Evolutionary conservation across 2,888 invertebrate species (phyloP), one percentile per base, ranked within the genome.

Genomic region (Criorhina ranunculi): DNA sequence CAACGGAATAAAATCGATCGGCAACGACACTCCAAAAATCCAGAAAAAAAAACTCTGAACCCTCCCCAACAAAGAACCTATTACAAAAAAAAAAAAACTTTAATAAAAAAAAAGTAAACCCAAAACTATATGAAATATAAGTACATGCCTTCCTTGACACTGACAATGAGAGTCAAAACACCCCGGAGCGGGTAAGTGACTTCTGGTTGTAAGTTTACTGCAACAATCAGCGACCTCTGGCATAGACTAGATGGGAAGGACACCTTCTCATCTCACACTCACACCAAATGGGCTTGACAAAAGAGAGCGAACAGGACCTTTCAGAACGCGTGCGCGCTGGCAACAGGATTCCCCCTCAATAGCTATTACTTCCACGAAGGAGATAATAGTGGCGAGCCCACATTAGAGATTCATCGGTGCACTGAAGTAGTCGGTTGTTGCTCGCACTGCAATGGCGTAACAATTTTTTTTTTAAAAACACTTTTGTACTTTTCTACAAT

Each of bases 51-150:
- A 60, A 46, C 76, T 44, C 83, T 75, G 83, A 83, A 83, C 83
- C 83, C 66, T 62, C 83, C 83, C 83, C 79, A 83, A 83, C 83
- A 83, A 62, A 79, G 73, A 83, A 83, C 79, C 83, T 75, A 83
- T 78, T 83, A 62, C 78, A 83, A 83, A 78, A 49, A 83, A 66
- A 81, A 55, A 24, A 33, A 79, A 80, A 80, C n/a, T 69, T 69
- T n/a, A 35, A 69, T 53, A 66, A 35, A 57, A 24, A 15, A 46
- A 55, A 62, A 40, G 24, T 7, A 11, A 12, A 33, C 55, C 33
- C 37, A 42, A n/a, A 69, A 69, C 64, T 73, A 72, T 12, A 49
- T 55, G 15, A 53, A 17, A 51, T 49, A 35, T 67, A 57, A 37
- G 44, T 64, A 53, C 57, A 79, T 57, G 64, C 69, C 83, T 67